phyloP scores from a whole-genome alignment of 2,888 invertebrate genomes.

The Terebella lapidaria region DNA sequence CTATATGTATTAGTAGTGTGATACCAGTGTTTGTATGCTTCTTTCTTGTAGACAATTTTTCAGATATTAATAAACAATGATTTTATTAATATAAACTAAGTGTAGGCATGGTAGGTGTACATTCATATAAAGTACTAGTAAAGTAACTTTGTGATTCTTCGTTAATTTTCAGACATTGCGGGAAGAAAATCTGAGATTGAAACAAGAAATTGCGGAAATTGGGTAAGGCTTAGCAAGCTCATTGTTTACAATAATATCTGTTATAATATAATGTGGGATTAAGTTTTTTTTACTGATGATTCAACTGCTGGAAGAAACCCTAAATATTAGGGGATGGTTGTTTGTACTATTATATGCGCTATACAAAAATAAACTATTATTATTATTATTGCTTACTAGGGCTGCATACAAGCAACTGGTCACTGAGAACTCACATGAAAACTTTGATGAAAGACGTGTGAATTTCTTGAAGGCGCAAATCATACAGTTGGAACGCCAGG shows the following conservation, averaged over 20 bases:
- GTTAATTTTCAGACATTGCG: neutral
- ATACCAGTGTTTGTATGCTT: no score
- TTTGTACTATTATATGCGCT: neutral
- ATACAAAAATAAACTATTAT: neutral
- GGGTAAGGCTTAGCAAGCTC: neutral
- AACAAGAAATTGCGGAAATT: neutral
- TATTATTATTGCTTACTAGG: slow-evolving; percentile 2
- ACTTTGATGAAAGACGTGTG: slow-evolving; percentile 46
- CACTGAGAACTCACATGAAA: slow-evolving; percentile 39
- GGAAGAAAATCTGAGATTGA: neutral
- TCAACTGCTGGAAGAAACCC: no score
- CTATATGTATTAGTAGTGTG: no score
- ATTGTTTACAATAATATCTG: neutral
- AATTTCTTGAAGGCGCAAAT: slow-evolving; percentile 44
- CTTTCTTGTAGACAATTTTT: no score
- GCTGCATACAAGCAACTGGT: slow-evolving; percentile 38
- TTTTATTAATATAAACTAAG: no score
- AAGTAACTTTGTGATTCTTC: neutral
- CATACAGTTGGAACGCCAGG: slow-evolving; percentile 49
- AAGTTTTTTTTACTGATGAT: no score
- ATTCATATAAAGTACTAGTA: no score
- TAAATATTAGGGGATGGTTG: neutral
- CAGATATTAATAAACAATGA: no score
- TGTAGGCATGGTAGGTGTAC: no score
- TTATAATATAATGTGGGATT: no score